A percentile compares a stretch with the other conserved stretches of the same genome.
phyloP scores from a whole-genome alignment of 2,888 invertebrate genomes.

The Caenorhabditis sp. region DNA sequence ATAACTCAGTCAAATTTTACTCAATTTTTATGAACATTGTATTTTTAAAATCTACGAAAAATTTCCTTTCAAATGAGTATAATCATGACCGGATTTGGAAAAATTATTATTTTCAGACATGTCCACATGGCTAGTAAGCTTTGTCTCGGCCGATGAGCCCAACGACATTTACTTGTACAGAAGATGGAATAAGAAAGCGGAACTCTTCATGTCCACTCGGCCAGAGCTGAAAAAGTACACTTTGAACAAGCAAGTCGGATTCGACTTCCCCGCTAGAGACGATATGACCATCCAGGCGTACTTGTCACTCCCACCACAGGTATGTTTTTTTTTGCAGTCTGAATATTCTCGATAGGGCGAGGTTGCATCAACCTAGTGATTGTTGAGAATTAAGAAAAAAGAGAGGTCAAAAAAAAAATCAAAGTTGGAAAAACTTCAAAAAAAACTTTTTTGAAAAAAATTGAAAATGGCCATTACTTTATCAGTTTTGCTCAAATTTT shows the following conservation, averaged over 20 bases:
- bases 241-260: slow-evolving; percentile 81
- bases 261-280: slow-evolving; percentile 82
- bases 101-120: slow-evolving; percentile 73
- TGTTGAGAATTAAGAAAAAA: not conserved
- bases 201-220: slow-evolving; percentile 80
- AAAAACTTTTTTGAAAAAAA: too few relatives aligned
- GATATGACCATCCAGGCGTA: slow-evolving; percentile 82
- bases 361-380: too few relatives aligned
- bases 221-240: slow-evolving; percentile 78
- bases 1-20: too few relatives aligned
- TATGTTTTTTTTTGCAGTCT: too few relatives aligned
- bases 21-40: too few relatives aligned
- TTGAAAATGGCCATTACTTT: too few relatives aligned
- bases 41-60: too few relatives aligned
- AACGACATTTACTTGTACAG: slow-evolving; percentile 78
- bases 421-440: not conserved
- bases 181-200: slow-evolving; percentile 75
- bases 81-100: not conserved
- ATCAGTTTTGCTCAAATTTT: too few relatives aligned
- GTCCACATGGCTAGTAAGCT: slow-evolving; percentile 82
- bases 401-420: not conserved
- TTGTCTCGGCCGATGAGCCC: slow-evolving; percentile 80
- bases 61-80: not conserved
- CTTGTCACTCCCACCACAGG: slow-evolving; percentile 79
- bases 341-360: too few relatives aligned